Evolutionary conservation across 2,888 invertebrate genomes (phyloP).

Genomic region (Hemicrepidius hirtus): DNA sequence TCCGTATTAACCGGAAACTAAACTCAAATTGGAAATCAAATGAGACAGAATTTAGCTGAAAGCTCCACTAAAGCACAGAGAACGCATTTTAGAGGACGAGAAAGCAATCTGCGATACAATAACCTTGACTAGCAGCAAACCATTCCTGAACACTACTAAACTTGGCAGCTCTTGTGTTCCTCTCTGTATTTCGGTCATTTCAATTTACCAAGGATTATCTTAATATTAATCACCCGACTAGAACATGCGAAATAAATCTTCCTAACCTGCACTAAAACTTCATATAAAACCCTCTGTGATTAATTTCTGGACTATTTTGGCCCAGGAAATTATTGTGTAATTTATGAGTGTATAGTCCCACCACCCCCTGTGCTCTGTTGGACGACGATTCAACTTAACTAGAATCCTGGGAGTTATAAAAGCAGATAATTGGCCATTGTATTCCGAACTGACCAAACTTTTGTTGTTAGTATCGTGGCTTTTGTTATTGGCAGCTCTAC

Average conservation of each 20-base stretch:
- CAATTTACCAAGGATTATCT: constrained; percentile 44
- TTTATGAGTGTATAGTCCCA: constrained; percentile 44
- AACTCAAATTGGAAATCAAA: constrained; percentile 36
- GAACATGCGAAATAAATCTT: constrained; percentile 44
- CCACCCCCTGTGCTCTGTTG: constrained; percentile 21
- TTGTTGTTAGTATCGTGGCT: constrained; percentile 47
- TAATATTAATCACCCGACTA: constrained; percentile 46
- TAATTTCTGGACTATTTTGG: constrained; percentile 44
- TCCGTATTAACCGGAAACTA: constrained; percentile 7
- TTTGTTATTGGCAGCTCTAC: constrained; percentile 47
- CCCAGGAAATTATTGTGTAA: constrained; percentile 47
- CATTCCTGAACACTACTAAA: constrained; percentile 9
- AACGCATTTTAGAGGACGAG: constrained; percentile 22
- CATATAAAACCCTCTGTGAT: constrained; percentile 44
- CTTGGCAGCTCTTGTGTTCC: constrained; percentile 20
- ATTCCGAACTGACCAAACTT: constrained; percentile 51
- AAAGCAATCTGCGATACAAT: constrained; percentile 34
- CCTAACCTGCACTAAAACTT: constrained; percentile 44
- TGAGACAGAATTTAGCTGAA: constrained; percentile 25
- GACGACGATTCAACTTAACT: constrained; percentile 47
- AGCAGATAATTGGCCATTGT: constrained; percentile 53
- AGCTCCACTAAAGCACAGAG: constrained; percentile 17
- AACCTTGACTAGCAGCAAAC: constrained; percentile 26
- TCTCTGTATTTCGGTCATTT: constrained; percentile 36
- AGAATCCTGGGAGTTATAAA: constrained; percentile 50